Evolutionary conservation across 2,797 vertebrate genomes (phyloP), one percentile per base, ranked within the genome.

Genomic region (Phoxinus dragarum): DNA sequence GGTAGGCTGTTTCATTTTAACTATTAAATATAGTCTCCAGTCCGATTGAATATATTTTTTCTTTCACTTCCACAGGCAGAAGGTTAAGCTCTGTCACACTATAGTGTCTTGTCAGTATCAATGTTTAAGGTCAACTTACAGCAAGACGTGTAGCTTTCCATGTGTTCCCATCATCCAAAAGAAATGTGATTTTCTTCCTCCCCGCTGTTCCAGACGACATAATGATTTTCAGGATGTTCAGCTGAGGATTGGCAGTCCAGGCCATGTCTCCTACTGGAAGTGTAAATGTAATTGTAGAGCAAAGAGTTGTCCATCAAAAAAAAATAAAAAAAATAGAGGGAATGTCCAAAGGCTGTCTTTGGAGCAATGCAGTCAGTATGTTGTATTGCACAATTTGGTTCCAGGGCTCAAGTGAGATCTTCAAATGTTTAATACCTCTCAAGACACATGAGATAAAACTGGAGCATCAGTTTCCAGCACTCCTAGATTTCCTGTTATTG

Each of bases 201-300:
- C 36, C 36, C 1, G 11, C 36, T 1, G 2, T 42, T 54, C 34
- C 23, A 69, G 34, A 69, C 0, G 34, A 78, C 36, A 61, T 77
- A 27, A 80, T 67, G 19, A 42, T 12, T 80, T 47, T 49, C 76
- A 31, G 40, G 1, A 19, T 44, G 36, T 10, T 64, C 42, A 80
- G 5, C 61, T 49, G 61, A 67, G 42, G 61, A 67, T 80, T 80
- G 49, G 61, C 61, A 80, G 78, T 64, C 40, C 59, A 80, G 17
- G 61, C 61, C 78, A 34, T 12, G 42, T 47, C 59, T 77, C 47
- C 66, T 69, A 17, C 66, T 52, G 52, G 36, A 61, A 23, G 68
- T 73, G 38, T 73, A 73, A 82, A 80, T 80, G 36, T 61, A 82
- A 73, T 69, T 81, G 66, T 69, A 12, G 44, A 69, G 66, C 54